phyloP scores from a whole-genome alignment of 2,797 vertebrate genomes.

The Arremon brunneinucha region DNA sequence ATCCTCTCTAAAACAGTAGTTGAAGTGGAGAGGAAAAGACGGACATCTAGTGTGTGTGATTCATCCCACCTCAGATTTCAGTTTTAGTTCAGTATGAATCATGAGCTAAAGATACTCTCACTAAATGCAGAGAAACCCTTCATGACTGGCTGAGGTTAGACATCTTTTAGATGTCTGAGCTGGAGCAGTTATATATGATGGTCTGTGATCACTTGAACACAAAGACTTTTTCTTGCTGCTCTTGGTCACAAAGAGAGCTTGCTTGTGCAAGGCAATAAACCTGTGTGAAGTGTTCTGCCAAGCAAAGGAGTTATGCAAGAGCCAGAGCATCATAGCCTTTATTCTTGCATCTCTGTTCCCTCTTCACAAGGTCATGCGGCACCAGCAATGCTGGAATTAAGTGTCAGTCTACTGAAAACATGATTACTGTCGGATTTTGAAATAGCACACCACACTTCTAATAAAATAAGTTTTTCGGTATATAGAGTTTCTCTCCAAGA shows the following conservation, averaged over 20 bases:
- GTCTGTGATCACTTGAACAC: not conserved
- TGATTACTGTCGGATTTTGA: not conserved
- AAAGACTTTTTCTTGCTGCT: not conserved
- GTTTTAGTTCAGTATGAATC: conserved; percentile 19
- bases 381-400: not conserved
- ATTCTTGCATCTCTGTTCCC: not conserved
- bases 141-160: not conserved
- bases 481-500: not conserved
- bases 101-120: not conserved
- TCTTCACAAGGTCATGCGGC: not conserved
- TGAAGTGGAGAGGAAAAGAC: not conserved
- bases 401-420: not conserved
- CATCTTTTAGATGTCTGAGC: not conserved
- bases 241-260: not conserved
- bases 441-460: not conserved
- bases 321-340: not conserved
- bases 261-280: not conserved
- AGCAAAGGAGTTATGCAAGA: not conserved
- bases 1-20: not conserved
- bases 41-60: not conserved
- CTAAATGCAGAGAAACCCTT: not conserved
- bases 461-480: not conserved
- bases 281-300: not conserved
- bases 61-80: not conserved
- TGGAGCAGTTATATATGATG: not conserved